Evolutionary conservation across 1,140 invertebrate species (phyloP).

Genomic region (Steinernema khuongi): DNA sequence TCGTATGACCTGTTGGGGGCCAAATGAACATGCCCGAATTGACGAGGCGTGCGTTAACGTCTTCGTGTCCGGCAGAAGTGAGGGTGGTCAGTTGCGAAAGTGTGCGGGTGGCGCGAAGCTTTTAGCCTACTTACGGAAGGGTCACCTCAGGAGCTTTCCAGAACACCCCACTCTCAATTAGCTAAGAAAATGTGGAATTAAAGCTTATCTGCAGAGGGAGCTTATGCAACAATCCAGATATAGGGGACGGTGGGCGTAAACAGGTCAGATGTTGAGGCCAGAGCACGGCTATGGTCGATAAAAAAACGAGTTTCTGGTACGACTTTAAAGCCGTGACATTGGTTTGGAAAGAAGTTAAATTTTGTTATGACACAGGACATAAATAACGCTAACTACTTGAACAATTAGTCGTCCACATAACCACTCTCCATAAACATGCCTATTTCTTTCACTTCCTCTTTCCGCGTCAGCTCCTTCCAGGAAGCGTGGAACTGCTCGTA

Average conservation of each 20-base stretch:
- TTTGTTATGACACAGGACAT: too few species aligned
- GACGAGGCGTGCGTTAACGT: neutral
- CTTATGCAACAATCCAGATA: too few species aligned
- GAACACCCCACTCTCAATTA: neutral
- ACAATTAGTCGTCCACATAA: too few species aligned
- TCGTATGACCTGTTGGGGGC: constrained; percentile 4
- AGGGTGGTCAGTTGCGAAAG: neutral
- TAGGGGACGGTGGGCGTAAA: too few species aligned
- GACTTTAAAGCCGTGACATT: too few species aligned
- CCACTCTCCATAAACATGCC: neutral
- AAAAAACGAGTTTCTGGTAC: too few species aligned
- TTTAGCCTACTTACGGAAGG: neutral
- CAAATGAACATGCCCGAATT: neutral
- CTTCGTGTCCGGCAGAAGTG: neutral
- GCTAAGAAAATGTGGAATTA: too few species aligned
- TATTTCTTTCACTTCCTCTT: neutral
- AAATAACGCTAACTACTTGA: too few species aligned
- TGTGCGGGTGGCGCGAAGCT: neutral
- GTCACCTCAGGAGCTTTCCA: neutral
- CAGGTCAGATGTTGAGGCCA: too few species aligned
- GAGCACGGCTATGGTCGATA: too few species aligned
- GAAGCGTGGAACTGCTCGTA: neutral
- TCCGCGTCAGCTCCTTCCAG: neutral
- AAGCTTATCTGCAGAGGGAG: too few species aligned
- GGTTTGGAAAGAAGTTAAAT: too few species aligned